Conservation (phyloP, 2,797 vertebrate species). For the Zenarchopterus dispar region DNA sequence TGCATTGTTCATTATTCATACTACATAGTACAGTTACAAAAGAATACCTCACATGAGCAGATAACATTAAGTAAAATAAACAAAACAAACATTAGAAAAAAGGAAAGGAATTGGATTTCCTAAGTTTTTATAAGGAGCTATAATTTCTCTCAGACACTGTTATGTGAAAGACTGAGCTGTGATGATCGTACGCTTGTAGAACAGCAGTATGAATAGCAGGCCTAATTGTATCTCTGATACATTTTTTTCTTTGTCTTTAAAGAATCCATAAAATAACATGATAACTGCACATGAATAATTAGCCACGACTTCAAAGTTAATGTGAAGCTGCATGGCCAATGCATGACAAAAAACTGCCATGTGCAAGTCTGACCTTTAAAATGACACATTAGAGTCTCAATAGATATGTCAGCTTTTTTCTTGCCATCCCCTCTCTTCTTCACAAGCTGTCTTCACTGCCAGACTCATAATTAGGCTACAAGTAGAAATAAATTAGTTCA, state of each 20-base stretch:
- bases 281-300: slow-evolving; percentile 44
- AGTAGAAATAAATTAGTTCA: slow-evolving; percentile 43
- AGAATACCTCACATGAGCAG: too few relatives aligned
- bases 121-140: too few relatives aligned
- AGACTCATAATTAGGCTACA: slow-evolving; percentile 47
- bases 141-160: too few relatives aligned
- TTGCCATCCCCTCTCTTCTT: slow-evolving; percentile 44
- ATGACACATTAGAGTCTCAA: slow-evolving; percentile 43
- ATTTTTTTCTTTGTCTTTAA: slow-evolving; percentile 14
- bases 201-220: neutral
- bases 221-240: slow-evolving; percentile 4
- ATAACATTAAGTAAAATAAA: too few relatives aligned
- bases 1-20: too few relatives aligned
- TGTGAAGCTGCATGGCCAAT: slow-evolving; percentile 49
- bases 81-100: too few relatives aligned
- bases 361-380: slow-evolving; percentile 62
- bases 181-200: neutral
- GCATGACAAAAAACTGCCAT: slow-evolving; percentile 48
- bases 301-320: slow-evolving; percentile 42
- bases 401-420: slow-evolving; percentile 40
- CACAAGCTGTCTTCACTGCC: slow-evolving; percentile 32
- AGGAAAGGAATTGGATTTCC: too few relatives aligned
- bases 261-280: slow-evolving; percentile 7
- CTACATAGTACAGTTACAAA: too few relatives aligned
- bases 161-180: too few relatives aligned